Base-by-base conservation (phyloP, 2,888 invertebrate species). In the Crematogaster levior region DNA sequence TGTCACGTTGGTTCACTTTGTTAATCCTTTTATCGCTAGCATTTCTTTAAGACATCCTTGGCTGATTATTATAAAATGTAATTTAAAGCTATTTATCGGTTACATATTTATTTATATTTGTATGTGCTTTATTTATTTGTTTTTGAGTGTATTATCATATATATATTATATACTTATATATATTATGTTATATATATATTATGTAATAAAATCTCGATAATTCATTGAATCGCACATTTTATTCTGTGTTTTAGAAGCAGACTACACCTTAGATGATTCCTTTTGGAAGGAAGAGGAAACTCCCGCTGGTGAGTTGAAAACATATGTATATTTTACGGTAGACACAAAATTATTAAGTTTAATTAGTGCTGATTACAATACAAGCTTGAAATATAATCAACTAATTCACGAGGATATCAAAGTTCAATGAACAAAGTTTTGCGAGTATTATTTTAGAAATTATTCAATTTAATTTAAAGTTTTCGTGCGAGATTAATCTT, bases 251-350 rank as follows among this genome's bases (percentile, higher is more conserved):
- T 21, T 97, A 98, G 98, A 98, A 96, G 97, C 97, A 95, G 98
- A 98, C 96, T 98, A 98, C 95, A 98, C 97, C 94, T 96, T 98
- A 95, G 98, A 98, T 96, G 98, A 98, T 95, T 98, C 98, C 94
- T 98, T 97, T 95, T 98, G 98, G 98, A 98, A 97, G 96, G 98
- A 98, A 95, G 98, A 98, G 95, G 98, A 98, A 95, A 98, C 97
- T 96, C 97, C 98, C 95, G 97, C 97, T 95, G 98, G 98, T 98
- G 94, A 97, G 97, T 96, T n/a, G n/a, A n/a, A 21, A n/a, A 66
- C 6, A 18, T 10, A n/a, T n/a, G n/a, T n/a, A 48, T 46, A 66
- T 37, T 34, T 58, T 46, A 51, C n/a, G 15, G 9, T 30, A 15
- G 43, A n/a, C 4, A 24, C 7, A 63, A 75, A 46, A 27, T 61